Percentiles rank a stretch among this genome's conserved stretches.
Evolutionary conservation across 1,140 invertebrate species (phyloP).

Genomic region (Teleogryllus occipitalis): DNA sequence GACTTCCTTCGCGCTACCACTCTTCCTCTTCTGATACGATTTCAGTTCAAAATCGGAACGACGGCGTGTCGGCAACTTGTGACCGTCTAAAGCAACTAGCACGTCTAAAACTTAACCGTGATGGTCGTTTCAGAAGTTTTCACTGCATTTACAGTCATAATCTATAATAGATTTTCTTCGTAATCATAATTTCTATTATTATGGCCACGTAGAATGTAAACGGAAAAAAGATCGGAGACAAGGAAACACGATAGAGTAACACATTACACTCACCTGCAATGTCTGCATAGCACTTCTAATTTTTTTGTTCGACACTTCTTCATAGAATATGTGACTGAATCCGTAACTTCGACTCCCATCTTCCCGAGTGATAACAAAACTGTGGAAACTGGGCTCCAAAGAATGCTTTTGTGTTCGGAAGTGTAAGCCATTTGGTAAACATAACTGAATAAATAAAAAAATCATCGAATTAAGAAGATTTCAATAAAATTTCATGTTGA

Average conservation of each 20-base stretch:
- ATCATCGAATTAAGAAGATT: slow-evolving; percentile 22
- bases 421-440: slow-evolving; percentile 83
- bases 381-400: slow-evolving; percentile 84
- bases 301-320: slow-evolving; percentile 84
- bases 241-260: no score
- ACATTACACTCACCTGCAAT: slow-evolving; percentile 55
- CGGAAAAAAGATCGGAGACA: no score
- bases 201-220: neutral
- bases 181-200: neutral
- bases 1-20: no score
- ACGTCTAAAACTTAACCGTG: no score
- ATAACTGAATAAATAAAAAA: slow-evolving; percentile 58
- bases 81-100: no score
- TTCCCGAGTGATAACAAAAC: slow-evolving; percentile 93
- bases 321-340: slow-evolving; percentile 89
- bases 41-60: no score
- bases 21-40: no score
- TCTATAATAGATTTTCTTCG: neutral
- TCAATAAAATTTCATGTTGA: slow-evolving; percentile 1
- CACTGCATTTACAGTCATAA: neutral
- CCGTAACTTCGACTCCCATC: slow-evolving; percentile 92
- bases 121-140: no score
- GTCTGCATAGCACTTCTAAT: slow-evolving; percentile 93
- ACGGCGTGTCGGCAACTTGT: no score
- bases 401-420: slow-evolving; percentile 92